These are phyloP conservation scores for Ciconia boyciana DNA, from an alignment of 2,113 vertebrate genomes.

Conservation along the genomic window DNA sequence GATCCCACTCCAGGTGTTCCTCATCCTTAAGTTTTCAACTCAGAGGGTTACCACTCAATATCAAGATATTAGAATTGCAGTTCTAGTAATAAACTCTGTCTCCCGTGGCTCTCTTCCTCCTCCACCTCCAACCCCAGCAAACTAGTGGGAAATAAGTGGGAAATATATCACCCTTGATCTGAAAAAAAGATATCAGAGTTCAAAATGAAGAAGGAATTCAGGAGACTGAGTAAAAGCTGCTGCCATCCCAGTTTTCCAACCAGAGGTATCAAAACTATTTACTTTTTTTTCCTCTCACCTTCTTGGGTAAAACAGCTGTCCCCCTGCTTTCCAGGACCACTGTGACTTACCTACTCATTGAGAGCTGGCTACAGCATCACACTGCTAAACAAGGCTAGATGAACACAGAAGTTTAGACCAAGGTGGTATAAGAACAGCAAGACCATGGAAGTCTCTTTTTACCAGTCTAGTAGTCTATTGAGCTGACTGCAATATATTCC, in stretches of 20 bases:
- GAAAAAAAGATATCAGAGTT: neutral
- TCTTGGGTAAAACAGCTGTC: neutral
- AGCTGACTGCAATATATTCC: neutral
- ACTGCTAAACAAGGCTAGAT: neutral
- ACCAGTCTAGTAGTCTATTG: neutral
- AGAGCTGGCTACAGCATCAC: rapidly evolving
- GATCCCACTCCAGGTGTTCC: neutral
- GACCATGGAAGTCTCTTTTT: neutral
- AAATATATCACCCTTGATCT: neutral
- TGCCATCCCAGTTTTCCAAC: neutral
- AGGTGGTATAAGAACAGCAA: neutral
- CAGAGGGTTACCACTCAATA: neutral
- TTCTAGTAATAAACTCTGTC: neutral
- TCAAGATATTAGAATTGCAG: neutral
- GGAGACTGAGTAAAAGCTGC: neutral
- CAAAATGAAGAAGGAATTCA: neutral
- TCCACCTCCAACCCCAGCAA: neutral
- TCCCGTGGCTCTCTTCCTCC: neutral
- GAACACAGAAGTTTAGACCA: neutral
- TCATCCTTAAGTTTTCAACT: neutral
- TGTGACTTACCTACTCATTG: neutral
- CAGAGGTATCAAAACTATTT: neutral
- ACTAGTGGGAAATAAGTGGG: neutral
- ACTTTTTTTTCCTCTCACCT: neutral
- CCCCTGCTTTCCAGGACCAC: neutral